Conservation (phyloP, 2,888 invertebrate genomes). For the Acleris cristana region DNA sequence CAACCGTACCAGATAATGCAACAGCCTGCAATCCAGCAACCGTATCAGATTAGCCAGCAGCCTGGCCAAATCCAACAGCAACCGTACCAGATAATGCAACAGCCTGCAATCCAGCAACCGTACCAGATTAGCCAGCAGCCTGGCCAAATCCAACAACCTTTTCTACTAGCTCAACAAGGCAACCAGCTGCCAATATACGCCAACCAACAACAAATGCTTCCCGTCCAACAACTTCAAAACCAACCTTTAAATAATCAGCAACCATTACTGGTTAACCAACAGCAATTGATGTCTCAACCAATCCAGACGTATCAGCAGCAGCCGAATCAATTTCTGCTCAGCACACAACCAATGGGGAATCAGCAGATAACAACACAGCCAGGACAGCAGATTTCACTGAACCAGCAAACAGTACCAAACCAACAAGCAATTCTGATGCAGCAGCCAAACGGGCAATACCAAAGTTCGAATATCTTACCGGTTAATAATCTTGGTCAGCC, state of each 20-base stretch:
- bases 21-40: constrained; percentile 5
- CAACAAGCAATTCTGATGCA: constrained; percentile 24
- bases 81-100: constrained; percentile 4
- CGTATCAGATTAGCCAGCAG: constrained; percentile 8
- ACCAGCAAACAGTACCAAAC: constrained; percentile 32
- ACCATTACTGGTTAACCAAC: too few relatives aligned
- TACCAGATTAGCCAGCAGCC: constrained; percentile 13
- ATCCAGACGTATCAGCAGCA: too few relatives aligned
- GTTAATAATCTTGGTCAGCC: constrained; percentile 31
- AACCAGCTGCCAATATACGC: too few relatives aligned
- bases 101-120: constrained; percentile 1
- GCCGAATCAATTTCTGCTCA: too few relatives aligned
- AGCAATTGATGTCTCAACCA: too few relatives aligned
- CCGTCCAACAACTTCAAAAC: too few relatives aligned
- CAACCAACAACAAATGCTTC: too few relatives aligned
- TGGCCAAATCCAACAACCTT: constrained; percentile 6
- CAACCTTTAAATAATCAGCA: too few relatives aligned
- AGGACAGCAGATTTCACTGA: constrained; percentile 13
- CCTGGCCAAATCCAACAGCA: too few relatives aligned
- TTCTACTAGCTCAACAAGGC: constrained; percentile 2
- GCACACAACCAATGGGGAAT: too few relatives aligned
- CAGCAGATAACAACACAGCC: constrained; percentile 16
- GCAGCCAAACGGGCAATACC: constrained; percentile 36
- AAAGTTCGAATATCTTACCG: constrained; percentile 16
- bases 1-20: constrained; percentile 12